These are phyloP conservation scores for Petrophora chlorosata DNA, from an alignment of 2,888 invertebrate species.

Conservation along the genomic window DNA sequence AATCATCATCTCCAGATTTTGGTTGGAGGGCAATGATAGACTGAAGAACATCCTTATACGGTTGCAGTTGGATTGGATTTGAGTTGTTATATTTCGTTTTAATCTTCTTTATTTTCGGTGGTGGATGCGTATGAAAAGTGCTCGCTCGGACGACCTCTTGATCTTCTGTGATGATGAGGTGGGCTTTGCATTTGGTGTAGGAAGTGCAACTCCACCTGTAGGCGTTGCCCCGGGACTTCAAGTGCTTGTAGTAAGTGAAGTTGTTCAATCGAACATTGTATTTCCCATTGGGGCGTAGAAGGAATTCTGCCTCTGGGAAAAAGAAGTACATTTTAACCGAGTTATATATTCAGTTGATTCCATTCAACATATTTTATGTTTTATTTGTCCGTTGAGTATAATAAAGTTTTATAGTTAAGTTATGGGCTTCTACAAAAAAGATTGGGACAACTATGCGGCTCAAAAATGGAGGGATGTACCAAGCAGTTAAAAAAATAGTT, in stretches of 20 bases:
- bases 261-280: constrained; percentile 72
- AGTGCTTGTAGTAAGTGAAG: constrained; percentile 73
- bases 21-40: too few relatives aligned
- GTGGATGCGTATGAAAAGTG: constrained; percentile 64
- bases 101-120: constrained; percentile 28
- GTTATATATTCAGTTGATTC: too few relatives aligned
- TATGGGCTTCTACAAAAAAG: too few relatives aligned
- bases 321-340: not conserved
- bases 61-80: too few relatives aligned
- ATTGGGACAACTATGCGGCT: too few relatives aligned
- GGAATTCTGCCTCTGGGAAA: not conserved
- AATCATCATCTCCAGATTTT: too few relatives aligned
- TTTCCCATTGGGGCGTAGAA: constrained; percentile 47
- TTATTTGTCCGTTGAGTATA: too few relatives aligned
- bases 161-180: constrained; percentile 70
- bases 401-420: too few relatives aligned
- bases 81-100: not conserved
- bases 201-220: constrained; percentile 75
- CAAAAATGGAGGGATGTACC: too few relatives aligned
- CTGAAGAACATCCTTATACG: too few relatives aligned
- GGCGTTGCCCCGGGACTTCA: constrained; percentile 67
- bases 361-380: too few relatives aligned
- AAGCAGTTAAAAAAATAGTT: too few relatives aligned
- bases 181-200: constrained; percentile 72
- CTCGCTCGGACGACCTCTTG: constrained; percentile 69